Conservation (phyloP, 2,113 vertebrate species). For the Elanoides forficatus region DNA sequence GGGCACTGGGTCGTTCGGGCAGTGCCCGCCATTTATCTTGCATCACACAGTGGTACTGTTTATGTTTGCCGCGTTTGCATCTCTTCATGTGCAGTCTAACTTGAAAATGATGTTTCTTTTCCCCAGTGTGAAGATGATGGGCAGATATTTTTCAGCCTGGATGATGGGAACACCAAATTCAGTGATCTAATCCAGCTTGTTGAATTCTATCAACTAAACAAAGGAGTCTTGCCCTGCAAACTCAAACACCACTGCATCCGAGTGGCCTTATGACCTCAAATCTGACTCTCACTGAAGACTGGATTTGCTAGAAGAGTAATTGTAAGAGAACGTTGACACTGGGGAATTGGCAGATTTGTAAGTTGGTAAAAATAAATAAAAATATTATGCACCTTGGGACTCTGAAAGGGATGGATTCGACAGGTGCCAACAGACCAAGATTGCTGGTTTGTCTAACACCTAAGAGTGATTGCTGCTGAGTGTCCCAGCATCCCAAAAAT, state of each 20-base stretch:
- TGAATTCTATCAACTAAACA: conserved; percentile 99
- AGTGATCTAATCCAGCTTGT: conserved; percentile 98
- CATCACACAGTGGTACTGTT: not conserved
- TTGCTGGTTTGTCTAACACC: conserved; percentile 66
- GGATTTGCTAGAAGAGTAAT: conserved; percentile 64
- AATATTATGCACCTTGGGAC: conserved; percentile 60
- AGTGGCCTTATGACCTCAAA: conserved; percentile 94
- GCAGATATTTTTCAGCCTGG: conserved; percentile 94
- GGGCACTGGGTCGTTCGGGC: not conserved
- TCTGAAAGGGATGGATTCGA: conserved; percentile 53
- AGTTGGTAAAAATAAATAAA: conserved; percentile 29
- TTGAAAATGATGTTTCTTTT: not conserved
- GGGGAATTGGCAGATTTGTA: conserved; percentile 67
- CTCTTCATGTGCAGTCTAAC: not conserved
- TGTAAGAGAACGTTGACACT: conserved; percentile 66
- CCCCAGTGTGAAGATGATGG: conserved; percentile 93
- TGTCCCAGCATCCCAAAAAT: conserved; percentile 56
- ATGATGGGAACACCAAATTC: conserved; percentile 97
- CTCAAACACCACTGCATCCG: conserved; percentile 97
- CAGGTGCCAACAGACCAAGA: conserved; percentile 61
- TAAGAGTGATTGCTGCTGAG: conserved; percentile 53
- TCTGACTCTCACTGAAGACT: conserved; percentile 46
- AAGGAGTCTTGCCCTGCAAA: conserved; percentile 96
- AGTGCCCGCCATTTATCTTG: not conserved
- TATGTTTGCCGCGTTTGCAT: accelerated